Base-by-base conservation (phyloP, 2,113 vertebrate species). In the Spilogale gracilis region DNA sequence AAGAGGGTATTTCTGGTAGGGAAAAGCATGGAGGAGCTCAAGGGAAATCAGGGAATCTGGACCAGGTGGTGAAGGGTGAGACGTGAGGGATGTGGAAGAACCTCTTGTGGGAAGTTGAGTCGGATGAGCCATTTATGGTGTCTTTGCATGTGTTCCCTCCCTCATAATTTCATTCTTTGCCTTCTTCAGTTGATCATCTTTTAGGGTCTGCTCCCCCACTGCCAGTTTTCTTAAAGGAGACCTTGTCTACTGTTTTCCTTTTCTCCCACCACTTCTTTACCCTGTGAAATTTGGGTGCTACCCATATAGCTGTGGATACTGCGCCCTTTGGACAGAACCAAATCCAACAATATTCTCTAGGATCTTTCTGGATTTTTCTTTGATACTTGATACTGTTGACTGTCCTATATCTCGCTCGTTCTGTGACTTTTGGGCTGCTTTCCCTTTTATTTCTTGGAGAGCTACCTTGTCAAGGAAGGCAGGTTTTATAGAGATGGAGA, bases 281-380 rank as follows among this genome's bases (percentile, higher is more conserved):
- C 14, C 27, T 83, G 0, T n/a, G 38, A 76, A 50, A 95, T 91
- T 78, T 78, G 52, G 45, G 10, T 85, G 27, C 48, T 82, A 45
- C 30, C 17, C 1, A 0, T 89, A 10, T 0, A 32, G 32, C 67
- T 91, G 9, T 86, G 56, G 58, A 58, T 69, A 30, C 6, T 63
- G 5, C 78, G 23, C 2, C 74, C 60, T 87, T 88, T 73, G 9
- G 16, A 45, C 12, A 38, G n/a, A 85, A n/a, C 63, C 17, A 81
- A 79, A 54, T 48, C 21, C 58, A 74, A 9, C 10, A 38, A 16
- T n/a, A 71, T 91, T 60, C 3, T 58, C 9, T 63, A 27, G 20
- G n/a, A 32, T 86, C 45, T 96, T 87, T 48, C 21, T 89, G 30
- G n/a, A 30, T 61, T 92, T 96, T 94, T 89, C 81, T 69, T 84